Base-by-base conservation (phyloP, 2,888 invertebrate genomes). In the Epistrophella euchroma region DNA sequence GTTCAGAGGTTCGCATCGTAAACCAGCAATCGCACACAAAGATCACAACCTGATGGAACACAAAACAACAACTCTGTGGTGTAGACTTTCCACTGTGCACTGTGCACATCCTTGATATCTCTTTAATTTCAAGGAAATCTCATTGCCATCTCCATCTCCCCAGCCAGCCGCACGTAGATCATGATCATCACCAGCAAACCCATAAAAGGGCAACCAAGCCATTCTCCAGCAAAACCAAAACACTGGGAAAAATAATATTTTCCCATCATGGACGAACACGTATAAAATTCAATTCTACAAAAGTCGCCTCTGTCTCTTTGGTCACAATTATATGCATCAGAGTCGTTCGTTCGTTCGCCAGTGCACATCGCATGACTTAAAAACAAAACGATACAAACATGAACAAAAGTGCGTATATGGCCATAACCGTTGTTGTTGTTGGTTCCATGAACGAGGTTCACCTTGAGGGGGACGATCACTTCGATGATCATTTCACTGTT, bases 51-150 rank as follows among this genome's bases (percentile, higher is more conserved):
- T 74, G n/a, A 15, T 40, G 80, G 70, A 73, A 56, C 77, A 60
- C 50, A 73, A 56, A 71, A 60, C 50, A 19, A 47, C 56, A 56
- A 35, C 56, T 0, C 2, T 10, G 40, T 40, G 15, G 55, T 32
- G 7, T 43, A 47, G 32, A 28, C 25, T 47, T 47, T 66, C 17
- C 40, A 7, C 17, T 17, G 40, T 28, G 1, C 28, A 4, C 37
- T 50, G 64, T 40, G 66, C 74, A 35, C 60, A 52, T 82, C 81
- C 82, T 78, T 73, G 64, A 77, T 86, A 81, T 86, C 86, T 86
- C 47, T 86, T 86, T 82, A 82, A 82, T 86, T 86, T 86, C 82
- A 86, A 77, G 77, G 77, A 86, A 86, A 86, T 86, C 86, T 78
- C 77, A 73, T 78, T 86, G 82, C 85, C 73, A 86, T 86, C 85